Evolutionary conservation across 2,797 vertebrate genomes (phyloP), one percentile per base, ranked within the genome.

Genomic region (Scarus forsteni): DNA sequence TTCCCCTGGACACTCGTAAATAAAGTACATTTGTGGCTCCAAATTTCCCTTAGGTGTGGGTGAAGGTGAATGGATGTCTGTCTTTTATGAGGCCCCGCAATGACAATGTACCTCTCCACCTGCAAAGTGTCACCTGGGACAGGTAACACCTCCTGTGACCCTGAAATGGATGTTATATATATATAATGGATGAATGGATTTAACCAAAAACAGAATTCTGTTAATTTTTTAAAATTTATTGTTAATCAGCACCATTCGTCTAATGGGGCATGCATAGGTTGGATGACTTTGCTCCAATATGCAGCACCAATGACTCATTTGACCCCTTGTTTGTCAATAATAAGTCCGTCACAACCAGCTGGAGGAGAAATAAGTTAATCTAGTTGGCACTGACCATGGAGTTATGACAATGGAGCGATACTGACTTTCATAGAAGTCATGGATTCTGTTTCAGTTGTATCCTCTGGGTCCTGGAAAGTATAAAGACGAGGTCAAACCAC

Each of bases 391-490:
- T 57, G 38, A 61, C 18, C 43, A 40, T 48, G 40, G 35, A 35
- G 34, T 35, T 14, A 48, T 34, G 51, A 49, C 61, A 36, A 27
- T 10, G 7, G 49, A 44, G 43, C 50, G 27, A 68, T 14, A 6
- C 15, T 16, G 49, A 64, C 38, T 6, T 40, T 55, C 16, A 44
- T 15, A 48, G 18, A 9, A 8, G 3, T 19, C 19, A 35, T 44
- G 11, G 34, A 14, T 12, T 66, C 5, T 42, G n/a, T 65, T 5
- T 49, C 19, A 18, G n/a, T 34, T 73, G 6, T 19, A 59, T 60
- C n/a, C 46, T 6, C 52, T 51, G 27, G 36, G 63, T 51, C 44
- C 8, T 49, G 19, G 9, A 16, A 63, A 54, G 55, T 63, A 53
- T 49, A 34, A 35, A 35, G 39, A 19, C 12, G 34, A 16, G 43